Percentiles rank a stretch among this genome's conserved stretches.
Evolutionary conservation across 1,140 invertebrate genomes (phyloP).

Genomic region (Drosophila gunungcola): DNA sequence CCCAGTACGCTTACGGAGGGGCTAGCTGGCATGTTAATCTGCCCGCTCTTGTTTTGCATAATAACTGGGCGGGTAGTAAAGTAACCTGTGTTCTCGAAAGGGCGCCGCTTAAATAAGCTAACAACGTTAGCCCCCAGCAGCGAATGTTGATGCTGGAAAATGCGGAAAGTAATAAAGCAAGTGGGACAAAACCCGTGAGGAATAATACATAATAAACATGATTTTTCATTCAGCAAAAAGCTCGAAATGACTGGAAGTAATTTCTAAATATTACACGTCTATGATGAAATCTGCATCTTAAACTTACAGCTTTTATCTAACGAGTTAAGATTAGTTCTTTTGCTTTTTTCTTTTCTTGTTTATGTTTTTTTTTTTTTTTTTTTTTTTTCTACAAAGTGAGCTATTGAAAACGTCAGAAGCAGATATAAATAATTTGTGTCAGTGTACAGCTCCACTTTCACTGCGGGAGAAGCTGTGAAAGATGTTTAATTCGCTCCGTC

Average conservation of each 20-base stretch:
- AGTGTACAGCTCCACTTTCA: too few species aligned
- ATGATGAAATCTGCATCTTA: too few species aligned
- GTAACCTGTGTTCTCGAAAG: constrained; percentile 5
- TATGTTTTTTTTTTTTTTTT: too few species aligned
- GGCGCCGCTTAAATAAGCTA: constrained; percentile 31
- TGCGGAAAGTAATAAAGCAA: constrained; percentile 9
- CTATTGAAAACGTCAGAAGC: too few species aligned
- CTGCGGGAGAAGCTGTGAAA: not conserved
- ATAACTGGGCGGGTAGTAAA: constrained; percentile 35
- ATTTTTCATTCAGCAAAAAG: too few species aligned
- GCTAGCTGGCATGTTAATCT: constrained; percentile 62
- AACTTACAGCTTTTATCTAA: too few species aligned
- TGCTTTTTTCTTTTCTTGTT: too few species aligned
- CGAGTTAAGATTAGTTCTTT: too few species aligned
- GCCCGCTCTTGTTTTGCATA: constrained; percentile 60
- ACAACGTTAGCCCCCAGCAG: constrained; percentile 8
- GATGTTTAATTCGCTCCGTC: constrained; percentile 27
- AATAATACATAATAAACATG: not conserved
- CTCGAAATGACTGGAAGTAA: too few species aligned
- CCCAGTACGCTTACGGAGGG: constrained; percentile 53
- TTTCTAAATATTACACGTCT: too few species aligned
- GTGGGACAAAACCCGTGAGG: not conserved
- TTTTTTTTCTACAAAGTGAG: too few species aligned
- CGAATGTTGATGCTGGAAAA: constrained; percentile 2
- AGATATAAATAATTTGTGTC: too few species aligned